Conservation (phyloP, 2,888 invertebrate genomes). For the Automeris io region DNA sequence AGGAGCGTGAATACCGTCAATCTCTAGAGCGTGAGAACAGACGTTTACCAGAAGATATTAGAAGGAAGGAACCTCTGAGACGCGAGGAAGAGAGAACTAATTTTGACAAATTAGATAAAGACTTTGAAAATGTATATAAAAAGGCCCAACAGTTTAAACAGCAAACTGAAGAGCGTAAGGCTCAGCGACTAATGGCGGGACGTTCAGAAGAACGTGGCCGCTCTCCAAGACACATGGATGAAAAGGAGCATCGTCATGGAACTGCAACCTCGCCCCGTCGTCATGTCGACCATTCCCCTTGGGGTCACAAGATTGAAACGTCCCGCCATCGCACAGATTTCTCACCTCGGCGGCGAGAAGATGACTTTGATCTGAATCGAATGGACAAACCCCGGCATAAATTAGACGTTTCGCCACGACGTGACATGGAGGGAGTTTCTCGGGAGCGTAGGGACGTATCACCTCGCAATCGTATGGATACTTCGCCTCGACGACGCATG, state of each 20-base stretch:
- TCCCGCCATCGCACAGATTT: conserved; percentile 10
- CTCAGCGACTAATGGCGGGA: conserved; percentile 16
- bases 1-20: conserved; percentile 10
- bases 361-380: too few species aligned
- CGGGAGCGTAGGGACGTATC: background rate
- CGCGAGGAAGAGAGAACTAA: conserved; percentile 19
- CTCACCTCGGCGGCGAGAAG: conserved; percentile 1
- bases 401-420: background rate
- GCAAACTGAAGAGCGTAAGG: conserved; percentile 44
- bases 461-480: background rate
- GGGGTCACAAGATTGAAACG: conserved; percentile 9
- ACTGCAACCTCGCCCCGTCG: background rate
- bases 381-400: too few species aligned
- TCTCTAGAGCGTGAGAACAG: background rate
- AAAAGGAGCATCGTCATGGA: background rate
- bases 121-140: conserved; percentile 55
- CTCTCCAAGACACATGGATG: conserved; percentile 2
- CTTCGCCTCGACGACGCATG: background rate
- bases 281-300: too few species aligned
- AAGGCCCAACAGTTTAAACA: conserved; percentile 50
- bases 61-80: conserved; percentile 21
- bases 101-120: conserved; percentile 36
- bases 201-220: conserved; percentile 16
- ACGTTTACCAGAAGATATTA: conserved; percentile 7
- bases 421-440: background rate